Evolutionary conservation across 2,888 invertebrate genomes (phyloP), one percentile per base, ranked within the genome.

Genomic region (Acanthosepion lycidas): DNA sequence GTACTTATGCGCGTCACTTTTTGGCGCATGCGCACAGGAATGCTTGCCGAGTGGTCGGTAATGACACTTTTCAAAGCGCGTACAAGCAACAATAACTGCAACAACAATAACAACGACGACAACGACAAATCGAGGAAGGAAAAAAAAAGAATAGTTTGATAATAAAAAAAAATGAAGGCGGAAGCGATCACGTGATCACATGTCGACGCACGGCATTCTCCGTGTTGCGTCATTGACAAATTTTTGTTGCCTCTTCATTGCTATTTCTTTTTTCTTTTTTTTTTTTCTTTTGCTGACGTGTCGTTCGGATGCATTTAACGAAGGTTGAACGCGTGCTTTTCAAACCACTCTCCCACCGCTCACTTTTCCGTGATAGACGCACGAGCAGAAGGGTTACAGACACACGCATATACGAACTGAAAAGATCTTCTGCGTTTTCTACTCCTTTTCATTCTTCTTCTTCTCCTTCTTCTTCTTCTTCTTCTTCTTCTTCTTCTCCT

Each of bases 321-420:
- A 78, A 78, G 78, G 78, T 78, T 78, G 12, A 78, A 78, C n/a
- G 78, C 78, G 78, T 78, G 78, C 78, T 78, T 78, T 78, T n/a
- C 18, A 78, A n/a, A 18, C 5, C 12, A 12, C n/a, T 78, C 78
- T 33, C n/a, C 15, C 12, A 26, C 26, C 78, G n/a, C n/a, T n/a
- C 12, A 12, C n/a, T n/a, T 78, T 78, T 78, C 15, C 5, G 12
- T 9, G n/a, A 78, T n/a, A 33, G 78, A 78, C n/a, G n/a, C 78
- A n/a, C 15, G n/a, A 0, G n/a, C 12, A 12, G 28, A n/a, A 28
- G 8, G 78, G 42, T 42, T 42, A 42, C 64, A 64, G 23, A 2
- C 64, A 64, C 6, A 8, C 64, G 64, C 6, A 28, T 3, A 64
- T 23, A 23, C 26, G 28, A 23, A 6, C 26, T 0, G 64, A 5